A percentile compares a stretch with the other conserved stretches of the same genome.
These are phyloP conservation scores for Notospermus geniculatus DNA, from an alignment of 1,140 invertebrate genomes.

Conservation along the genomic window DNA sequence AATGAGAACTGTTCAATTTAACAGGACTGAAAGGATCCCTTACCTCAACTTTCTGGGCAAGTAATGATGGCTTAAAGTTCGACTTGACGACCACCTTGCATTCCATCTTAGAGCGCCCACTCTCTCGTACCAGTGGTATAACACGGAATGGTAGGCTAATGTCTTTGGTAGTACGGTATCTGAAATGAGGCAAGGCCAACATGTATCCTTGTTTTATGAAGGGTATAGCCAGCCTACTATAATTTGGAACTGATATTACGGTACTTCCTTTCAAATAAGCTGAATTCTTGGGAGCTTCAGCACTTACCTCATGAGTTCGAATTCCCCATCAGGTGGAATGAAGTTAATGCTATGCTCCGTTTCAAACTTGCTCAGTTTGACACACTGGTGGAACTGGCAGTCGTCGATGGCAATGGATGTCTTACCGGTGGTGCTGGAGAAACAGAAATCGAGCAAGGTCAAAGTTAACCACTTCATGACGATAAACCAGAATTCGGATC, in stretches of 20 bases:
- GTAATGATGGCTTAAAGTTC: slow-evolving; percentile 97
- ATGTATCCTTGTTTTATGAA: no score
- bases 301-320: slow-evolving; percentile 99
- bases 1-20: no score
- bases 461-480: no score
- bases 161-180: slow-evolving; percentile 98
- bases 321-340: slow-evolving; percentile 99
- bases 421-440: slow-evolving; percentile 32
- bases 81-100: slow-evolving; percentile 99
- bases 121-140: slow-evolving; percentile 96
- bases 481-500: no score
- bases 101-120: slow-evolving; percentile 98
- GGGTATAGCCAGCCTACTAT: no score
- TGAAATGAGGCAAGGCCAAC: no score
- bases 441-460: no score
- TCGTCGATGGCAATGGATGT: slow-evolving; percentile 95
- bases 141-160: slow-evolving; percentile 99
- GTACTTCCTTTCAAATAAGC: no score
- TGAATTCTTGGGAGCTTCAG: no score
- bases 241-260: no score
- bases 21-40: slow-evolving; percentile 6
- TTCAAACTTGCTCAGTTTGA: slow-evolving; percentile 99
- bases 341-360: slow-evolving; percentile 99
- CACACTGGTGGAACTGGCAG: slow-evolving; percentile 99
- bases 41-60: slow-evolving; percentile 97